Percentiles rank a stretch among this genome's conserved stretches.
phyloP scores from a whole-genome alignment of 2,797 vertebrate species.

The Macropus fuliginosus region DNA sequence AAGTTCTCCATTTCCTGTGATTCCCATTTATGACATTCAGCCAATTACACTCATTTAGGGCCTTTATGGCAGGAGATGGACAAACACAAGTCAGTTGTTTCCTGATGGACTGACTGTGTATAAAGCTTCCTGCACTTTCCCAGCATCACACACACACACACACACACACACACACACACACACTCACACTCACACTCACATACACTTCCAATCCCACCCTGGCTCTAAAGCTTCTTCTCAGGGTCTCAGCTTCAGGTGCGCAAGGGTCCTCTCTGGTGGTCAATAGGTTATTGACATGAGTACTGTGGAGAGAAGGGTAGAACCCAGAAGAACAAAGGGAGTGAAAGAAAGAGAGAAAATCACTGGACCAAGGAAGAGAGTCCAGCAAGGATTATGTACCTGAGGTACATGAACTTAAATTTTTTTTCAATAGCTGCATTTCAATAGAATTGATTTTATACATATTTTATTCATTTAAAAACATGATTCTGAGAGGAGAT shows the following conservation, averaged over 20 bases:
- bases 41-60: constrained; percentile 26
- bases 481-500: background rate
- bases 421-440: background rate
- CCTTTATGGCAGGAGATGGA: constrained; percentile 16
- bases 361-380: background rate
- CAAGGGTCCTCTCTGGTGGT: too few relatives aligned
- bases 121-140: background rate
- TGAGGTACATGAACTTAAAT: background rate
- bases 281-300: background rate
- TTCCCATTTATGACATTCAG: constrained; percentile 61
- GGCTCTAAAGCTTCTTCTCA: too few relatives aligned
- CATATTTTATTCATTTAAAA: background rate
- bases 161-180: too few relatives aligned
- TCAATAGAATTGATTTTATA: background rate
- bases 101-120: background rate
- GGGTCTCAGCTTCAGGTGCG: too few relatives aligned
- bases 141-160: background rate
- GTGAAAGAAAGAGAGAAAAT: background rate
- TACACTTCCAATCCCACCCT: too few relatives aligned
- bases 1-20: constrained; percentile 44
- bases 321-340: background rate
- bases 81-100: constrained; percentile 19
- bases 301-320: background rate
- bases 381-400: background rate
- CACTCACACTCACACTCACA: too few relatives aligned